Evolutionary conservation across 2,888 invertebrate genomes (phyloP), one percentile per base, ranked within the genome.

Genomic region (Drosophila lutescens): DNA sequence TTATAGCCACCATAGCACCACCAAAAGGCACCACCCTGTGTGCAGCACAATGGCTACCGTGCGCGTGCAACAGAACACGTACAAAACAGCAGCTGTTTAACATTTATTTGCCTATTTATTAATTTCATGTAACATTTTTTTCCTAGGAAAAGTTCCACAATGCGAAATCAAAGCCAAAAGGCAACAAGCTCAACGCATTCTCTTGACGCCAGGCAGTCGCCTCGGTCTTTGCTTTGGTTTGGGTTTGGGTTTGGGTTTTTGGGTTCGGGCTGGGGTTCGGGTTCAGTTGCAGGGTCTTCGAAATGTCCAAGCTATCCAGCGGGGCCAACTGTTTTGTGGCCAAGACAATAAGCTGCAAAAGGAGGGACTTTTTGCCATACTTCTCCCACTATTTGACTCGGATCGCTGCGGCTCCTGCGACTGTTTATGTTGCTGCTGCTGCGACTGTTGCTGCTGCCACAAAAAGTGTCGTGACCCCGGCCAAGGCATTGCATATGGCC

Each of bases 391-490:
- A 86, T 89, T 83, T 86, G 69, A 84, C 81, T 85, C 73, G 55
- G 65, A 30, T 66, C 78, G 74, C 79, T 74, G 50, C 30, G 20
- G 54, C 32, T 50, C 50, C 47, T 34, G 61, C 49, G 50, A 38
- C 34, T 46, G 50, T 38, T 49, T 56, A 57, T 34, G 61, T 57
- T 55, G 55, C 60, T n/a, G 47, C 57, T 49, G 47, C 54, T 57
- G 57, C 74, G 40, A 44, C 44, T 59, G 67, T 17, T 34, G 51
- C 50, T 56, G 74, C 46, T 80, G 87, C 84, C 85, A 82, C 80
- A 85, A 86, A 88, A 89, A 86, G 91, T 90, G 90, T 91, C 91
- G 91, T 91, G 91, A 90, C 91, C 91, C 81, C 90, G 82, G 80
- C 82, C 80, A 56, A 74, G 67, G 51, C 74, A 85, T 79, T 84